Evolutionary conservation across 2,113 vertebrate species (phyloP).

Genomic region (Thinocorus orbignyianus): DNA sequence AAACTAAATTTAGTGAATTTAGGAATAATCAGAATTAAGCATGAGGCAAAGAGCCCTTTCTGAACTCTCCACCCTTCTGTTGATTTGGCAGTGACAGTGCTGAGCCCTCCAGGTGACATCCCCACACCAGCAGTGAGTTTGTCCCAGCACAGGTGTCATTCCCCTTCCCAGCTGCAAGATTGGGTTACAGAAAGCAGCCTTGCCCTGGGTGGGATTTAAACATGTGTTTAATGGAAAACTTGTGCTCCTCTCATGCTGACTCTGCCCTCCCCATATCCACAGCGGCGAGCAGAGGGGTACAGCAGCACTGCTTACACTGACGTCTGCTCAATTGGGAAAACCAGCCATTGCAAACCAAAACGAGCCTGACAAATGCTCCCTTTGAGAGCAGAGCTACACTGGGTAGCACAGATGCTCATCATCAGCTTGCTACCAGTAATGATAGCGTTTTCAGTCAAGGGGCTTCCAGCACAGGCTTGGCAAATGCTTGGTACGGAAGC

Average conservation of each 20-base stretch:
- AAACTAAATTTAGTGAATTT: neutral
- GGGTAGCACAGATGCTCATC: neutral
- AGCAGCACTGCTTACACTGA: fast-evolving
- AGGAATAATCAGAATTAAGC: neutral
- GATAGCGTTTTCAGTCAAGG: neutral
- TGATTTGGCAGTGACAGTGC: fast-evolving
- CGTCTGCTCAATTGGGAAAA: neutral
- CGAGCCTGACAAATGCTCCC: neutral
- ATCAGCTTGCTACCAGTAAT: neutral
- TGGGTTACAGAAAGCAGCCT: neutral
- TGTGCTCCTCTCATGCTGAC: neutral
- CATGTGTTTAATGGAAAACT: neutral
- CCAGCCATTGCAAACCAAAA: neutral
- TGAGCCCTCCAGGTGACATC: neutral
- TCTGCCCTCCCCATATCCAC: neutral
- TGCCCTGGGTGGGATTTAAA: neutral
- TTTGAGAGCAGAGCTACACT: neutral
- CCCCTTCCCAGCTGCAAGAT: neutral
- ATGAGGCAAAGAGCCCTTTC: neutral
- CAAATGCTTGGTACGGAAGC: neutral
- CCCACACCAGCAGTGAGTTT: neutral
- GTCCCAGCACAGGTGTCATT: neutral
- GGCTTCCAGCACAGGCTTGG: neutral
- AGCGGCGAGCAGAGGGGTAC: neutral
- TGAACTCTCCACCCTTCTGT: neutral